These are phyloP conservation scores for Trididemnum clinides DNA, from an alignment of 23 tunicate species.

Conservation along the genomic window DNA sequence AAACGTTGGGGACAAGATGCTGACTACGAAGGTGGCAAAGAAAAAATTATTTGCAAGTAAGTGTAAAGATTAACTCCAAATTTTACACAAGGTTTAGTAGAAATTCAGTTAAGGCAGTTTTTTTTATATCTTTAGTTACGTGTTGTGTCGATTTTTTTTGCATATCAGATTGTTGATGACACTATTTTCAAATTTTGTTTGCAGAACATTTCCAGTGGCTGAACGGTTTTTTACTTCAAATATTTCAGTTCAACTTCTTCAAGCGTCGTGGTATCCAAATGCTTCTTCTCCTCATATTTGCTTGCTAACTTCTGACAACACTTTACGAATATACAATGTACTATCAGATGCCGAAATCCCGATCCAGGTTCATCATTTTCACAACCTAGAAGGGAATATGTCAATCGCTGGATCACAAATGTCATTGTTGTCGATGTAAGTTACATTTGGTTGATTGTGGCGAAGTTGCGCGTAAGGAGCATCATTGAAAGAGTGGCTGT, in stretches of 20 bases:
- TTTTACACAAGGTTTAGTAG: too few species aligned
- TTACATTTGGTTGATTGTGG: too few species aligned
- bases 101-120: too few species aligned
- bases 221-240: conserved; percentile 79
- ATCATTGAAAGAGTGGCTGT: too few species aligned
- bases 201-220: conserved; percentile 71
- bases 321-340: conserved; percentile 54
- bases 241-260: conserved; percentile 71
- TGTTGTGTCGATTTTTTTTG: too few species aligned
- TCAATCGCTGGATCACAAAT: conserved; percentile 47
- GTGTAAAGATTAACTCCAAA: too few species aligned
- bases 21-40: conserved; percentile 51
- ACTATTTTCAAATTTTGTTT: too few species aligned
- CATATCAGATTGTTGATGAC: too few species aligned
- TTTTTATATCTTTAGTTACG: too few species aligned
- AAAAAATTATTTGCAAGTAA: conserved; percentile 49
- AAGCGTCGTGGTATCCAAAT: conserved; percentile 93
- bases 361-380: conserved; percentile 59
- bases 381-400: conserved; percentile 34
- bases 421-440: conserved; percentile 58
- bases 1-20: conserved; percentile 63
- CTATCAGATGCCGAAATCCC: conserved; percentile 65
- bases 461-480: too few species aligned
- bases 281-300: conserved; percentile 53
- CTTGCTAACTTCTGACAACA: conserved; percentile 77